Base-by-base conservation (phyloP, 2,113 vertebrate genomes). In the Cheirogaleus medius region DNA sequence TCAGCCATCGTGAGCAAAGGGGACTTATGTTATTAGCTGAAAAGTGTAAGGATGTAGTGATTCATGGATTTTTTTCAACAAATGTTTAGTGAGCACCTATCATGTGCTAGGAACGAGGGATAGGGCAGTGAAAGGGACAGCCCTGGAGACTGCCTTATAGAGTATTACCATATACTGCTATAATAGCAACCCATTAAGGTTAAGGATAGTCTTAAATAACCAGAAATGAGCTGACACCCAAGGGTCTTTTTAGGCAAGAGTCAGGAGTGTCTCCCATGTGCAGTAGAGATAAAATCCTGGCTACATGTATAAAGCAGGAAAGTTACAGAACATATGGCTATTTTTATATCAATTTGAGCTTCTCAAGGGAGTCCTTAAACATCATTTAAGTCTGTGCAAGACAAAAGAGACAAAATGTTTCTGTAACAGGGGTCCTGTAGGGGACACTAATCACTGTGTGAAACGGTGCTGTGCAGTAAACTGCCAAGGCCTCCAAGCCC, bases 341-440 rank as follows among this genome's bases (percentile, higher is more conserved):
- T 80, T 87, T 96, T 95, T 87, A 23, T 68, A 87, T 92, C 69
- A 90, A n/a, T 77, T 78, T 92, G 37, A 95, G 10, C 71, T 85
- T 90, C 85, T 83, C 68, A 90, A 69, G 68, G 90, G 69, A 80
- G 17, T 34, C 56, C 10, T 52, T 73, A 90, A 54, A 76, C 69
- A 23, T 71, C 52, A 68, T 47, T 82, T 95, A 88, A n/a, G 47
- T 86, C 82, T 56, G 27, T 60, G 64, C 32, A 94, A 83, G 66
- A 89, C 29, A n/a, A 68, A 56, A 76, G 37, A 87, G 44, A 44
- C 12, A 80, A 68, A 87, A 89, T 89, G 15, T 81, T 94, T 83
- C 84, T 89, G 5, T 82, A 78, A 83, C 37, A 12, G 1, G 39
- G n/a, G 1, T 32, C 73, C 74, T 78, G n/a, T 15, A 94, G n/a